Evolutionary conservation across 2,113 vertebrate genomes (phyloP).

Genomic region (Zosterops borbonicus): DNA sequence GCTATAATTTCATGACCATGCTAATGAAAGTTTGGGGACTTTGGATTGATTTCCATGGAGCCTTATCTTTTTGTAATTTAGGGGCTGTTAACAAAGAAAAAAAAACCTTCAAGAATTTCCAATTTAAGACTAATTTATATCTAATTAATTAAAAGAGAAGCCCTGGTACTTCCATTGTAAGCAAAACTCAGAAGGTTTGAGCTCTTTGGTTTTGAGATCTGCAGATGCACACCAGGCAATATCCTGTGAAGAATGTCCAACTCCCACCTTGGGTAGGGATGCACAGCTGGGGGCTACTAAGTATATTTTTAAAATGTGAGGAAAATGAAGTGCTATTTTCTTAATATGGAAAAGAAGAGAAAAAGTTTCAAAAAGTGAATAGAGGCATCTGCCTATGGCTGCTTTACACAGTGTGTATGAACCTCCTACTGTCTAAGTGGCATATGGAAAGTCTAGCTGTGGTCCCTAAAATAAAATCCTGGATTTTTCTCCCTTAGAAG

Average conservation of each 20-base stretch:
- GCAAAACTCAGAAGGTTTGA: conserved; percentile 15
- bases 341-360: not conserved
- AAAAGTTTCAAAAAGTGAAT: not conserved
- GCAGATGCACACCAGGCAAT: not conserved
- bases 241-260: not conserved
- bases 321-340: not conserved
- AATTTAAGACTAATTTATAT: conserved; percentile 74
- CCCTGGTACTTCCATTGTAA: conserved; percentile 47
- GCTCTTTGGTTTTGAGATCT: not conserved
- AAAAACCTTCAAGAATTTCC: conserved; percentile 47
- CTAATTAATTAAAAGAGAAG: conserved; percentile 69
- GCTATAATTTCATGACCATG: conserved; percentile 65
- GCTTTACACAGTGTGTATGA: not conserved
- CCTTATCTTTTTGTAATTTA: conserved; percentile 70
- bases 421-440: conserved; percentile 15
- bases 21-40: conserved; percentile 68
- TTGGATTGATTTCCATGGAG: conserved; percentile 58
- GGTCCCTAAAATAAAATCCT: conserved; percentile 38
- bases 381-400: conserved; percentile 8
- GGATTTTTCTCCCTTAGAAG: not conserved
- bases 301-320: not conserved
- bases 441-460: conserved; percentile 49
- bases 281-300: not conserved
- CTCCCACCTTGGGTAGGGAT: not conserved
- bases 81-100: conserved; percentile 59